Percentiles rank a stretch among this genome's conserved stretches.
phyloP scores from a whole-genome alignment of 2,113 vertebrate genomes.

The Stegastes partitus region DNA sequence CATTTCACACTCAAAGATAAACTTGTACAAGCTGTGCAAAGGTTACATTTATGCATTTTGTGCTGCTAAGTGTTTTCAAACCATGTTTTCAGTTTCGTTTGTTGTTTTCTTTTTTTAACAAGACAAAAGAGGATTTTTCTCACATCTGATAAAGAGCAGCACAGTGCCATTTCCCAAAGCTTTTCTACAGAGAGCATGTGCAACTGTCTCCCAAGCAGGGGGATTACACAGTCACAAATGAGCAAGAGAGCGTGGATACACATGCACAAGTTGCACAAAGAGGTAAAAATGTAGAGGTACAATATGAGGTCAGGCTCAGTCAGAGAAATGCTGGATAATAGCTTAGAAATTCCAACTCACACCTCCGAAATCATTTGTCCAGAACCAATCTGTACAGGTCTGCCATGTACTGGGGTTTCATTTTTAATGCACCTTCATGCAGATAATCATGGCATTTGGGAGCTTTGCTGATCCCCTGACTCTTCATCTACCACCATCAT shows the following conservation, averaged over 20 bases:
- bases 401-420: background rate
- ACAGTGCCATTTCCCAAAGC: background rate
- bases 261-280: background rate
- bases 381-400: background rate
- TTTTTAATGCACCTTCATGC: background rate
- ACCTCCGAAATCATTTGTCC: constrained; percentile 12
- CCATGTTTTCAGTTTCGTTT: background rate
- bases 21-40: background rate
- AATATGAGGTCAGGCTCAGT: background rate
- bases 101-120: background rate
- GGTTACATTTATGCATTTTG: background rate
- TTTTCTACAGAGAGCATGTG: background rate
- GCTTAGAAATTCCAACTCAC: background rate
- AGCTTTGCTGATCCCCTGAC: background rate
- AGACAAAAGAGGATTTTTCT: background rate
- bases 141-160: background rate
- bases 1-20: background rate
- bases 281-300: background rate
- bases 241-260: background rate
- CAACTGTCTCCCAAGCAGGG: background rate
- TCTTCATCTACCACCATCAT: no score
- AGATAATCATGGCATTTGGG: background rate
- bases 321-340: background rate
- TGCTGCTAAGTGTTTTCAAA: constrained; percentile 6
- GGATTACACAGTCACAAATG: constrained; percentile 25